phyloP scores from a whole-genome alignment of 2,888 invertebrate genomes.

The Monochamus alternatus region DNA sequence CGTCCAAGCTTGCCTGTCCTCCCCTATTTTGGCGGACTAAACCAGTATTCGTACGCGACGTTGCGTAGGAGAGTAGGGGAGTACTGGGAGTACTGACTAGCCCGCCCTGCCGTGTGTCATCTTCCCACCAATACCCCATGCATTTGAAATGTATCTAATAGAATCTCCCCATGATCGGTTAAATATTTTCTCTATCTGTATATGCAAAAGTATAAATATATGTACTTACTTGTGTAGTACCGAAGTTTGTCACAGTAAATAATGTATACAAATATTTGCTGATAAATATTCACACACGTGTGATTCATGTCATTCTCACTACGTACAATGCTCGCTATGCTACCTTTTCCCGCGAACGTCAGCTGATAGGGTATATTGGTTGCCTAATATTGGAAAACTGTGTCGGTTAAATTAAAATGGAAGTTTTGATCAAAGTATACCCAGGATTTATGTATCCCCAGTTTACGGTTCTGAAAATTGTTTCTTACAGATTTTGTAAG shows the following conservation, averaged over 20 bases:
- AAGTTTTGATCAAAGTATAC: constrained; percentile 11
- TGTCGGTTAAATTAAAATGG: constrained; percentile 9
- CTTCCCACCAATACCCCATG: too few species aligned
- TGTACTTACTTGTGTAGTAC: constrained; percentile 8
- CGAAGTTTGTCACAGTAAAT: constrained; percentile 5
- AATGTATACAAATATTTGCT: constrained; percentile 9
- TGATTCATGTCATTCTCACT: not conserved
- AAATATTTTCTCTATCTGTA: too few species aligned
- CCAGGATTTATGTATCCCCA: constrained; percentile 4
- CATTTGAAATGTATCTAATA: too few species aligned
- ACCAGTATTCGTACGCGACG: too few species aligned
- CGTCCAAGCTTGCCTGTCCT: too few species aligned
- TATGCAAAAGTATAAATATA: constrained; percentile 10
- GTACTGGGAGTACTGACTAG: too few species aligned
- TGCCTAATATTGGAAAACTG: constrained; percentile 5
- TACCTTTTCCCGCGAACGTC: constrained; percentile 1
- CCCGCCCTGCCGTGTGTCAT: too few species aligned
- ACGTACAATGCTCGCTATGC: not conserved
- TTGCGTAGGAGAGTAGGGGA: too few species aligned
- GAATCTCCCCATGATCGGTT: too few species aligned
- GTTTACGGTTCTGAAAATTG: not conserved
- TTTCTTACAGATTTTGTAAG: constrained; percentile 5
- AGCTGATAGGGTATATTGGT: not conserved
- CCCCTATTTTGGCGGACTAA: too few species aligned
- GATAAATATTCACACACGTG: constrained; percentile 10